Evolutionary conservation across 2,113 vertebrate genomes (phyloP).

Genomic region (Mugil cephalus): DNA sequence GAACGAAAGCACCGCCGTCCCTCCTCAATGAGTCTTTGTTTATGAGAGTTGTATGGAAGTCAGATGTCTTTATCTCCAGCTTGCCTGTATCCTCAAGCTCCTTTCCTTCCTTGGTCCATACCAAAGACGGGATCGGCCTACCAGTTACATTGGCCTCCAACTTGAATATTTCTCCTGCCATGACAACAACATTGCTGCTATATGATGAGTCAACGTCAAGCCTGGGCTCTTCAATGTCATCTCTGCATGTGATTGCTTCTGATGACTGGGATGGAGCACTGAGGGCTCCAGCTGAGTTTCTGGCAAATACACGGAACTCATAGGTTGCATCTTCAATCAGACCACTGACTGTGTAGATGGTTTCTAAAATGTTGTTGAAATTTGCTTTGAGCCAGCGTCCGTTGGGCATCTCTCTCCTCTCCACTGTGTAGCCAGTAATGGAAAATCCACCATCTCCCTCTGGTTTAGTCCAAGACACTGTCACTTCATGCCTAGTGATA

Average conservation of each 20-base stretch:
- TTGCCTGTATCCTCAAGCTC: slow-evolving; percentile 93
- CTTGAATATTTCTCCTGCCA: slow-evolving; percentile 95
- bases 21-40: slow-evolving; percentile 94
- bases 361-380: slow-evolving; percentile 96
- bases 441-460: slow-evolving; percentile 97
- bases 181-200: slow-evolving; percentile 90
- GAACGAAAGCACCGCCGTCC: slow-evolving; percentile 91
- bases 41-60: slow-evolving; percentile 91
- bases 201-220: slow-evolving; percentile 92
- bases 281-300: slow-evolving; percentile 93
- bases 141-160: slow-evolving; percentile 93
- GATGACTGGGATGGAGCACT: slow-evolving; percentile 95
- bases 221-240: slow-evolving; percentile 95
- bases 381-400: slow-evolving; percentile 98
- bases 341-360: slow-evolving; percentile 95
- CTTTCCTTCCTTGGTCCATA: slow-evolving; percentile 96
- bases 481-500: slow-evolving; percentile 95
- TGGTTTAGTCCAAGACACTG: slow-evolving; percentile 95
- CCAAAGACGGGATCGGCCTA: slow-evolving; percentile 91
- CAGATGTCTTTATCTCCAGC: slow-evolving; percentile 92
- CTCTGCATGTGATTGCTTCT: slow-evolving; percentile 93
- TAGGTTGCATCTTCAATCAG: slow-evolving; percentile 94
- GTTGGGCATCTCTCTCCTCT: slow-evolving; percentile 94
- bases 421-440: slow-evolving; percentile 95
- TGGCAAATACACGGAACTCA: slow-evolving; percentile 96